Evolutionary conservation across 2,797 vertebrate genomes (phyloP), one percentile per base, ranked within the genome.

Genomic region (Crenichthys baileyi): DNA sequence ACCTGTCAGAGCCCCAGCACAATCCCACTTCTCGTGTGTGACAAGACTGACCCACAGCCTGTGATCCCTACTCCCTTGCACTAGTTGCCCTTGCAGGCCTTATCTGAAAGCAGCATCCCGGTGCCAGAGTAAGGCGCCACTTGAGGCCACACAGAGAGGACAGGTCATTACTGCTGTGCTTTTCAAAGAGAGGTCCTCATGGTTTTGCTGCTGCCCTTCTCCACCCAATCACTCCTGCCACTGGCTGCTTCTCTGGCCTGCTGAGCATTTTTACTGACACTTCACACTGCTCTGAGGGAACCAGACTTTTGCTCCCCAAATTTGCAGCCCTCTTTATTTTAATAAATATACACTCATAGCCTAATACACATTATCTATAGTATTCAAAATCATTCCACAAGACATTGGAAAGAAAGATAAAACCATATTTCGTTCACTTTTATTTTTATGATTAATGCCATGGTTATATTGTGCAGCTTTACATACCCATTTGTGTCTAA

Each of bases 141-240:
- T 82, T 84, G 90, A 91, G 93, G 91, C 87, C 87, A 80, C 85
- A 58, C 85, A 79, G 89, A 75, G 88, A 93, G 92, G 92, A 94
- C 91, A 90, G 94, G 94, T 95, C 94, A 95, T 94, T 93, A 93
- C 89, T 79, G 89, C 75, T 26, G 73, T 20, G 83, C 92, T 94
- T 93, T 95, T 95, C 94, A 94, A 91, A 94, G 88, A 60, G 55
- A 79, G 81, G 53, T 83, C 83, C 88, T 87, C 78, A 22, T 88
- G 78, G 39, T 74, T 73, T 89, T 72, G 87, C 78, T 20, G 85
- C 86, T 79, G 85, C 85, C 83, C 82, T 84, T 76, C 88, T 82
- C 87, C 87, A 82, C 89, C 91, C 80, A 16, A 87, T 93, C 91
- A 87, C 83, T 78, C 84, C 86, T 86, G 78, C 87, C 87, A 85